Evolutionary conservation across 2,888 invertebrate genomes (phyloP), one percentile per base, ranked within the genome.

Genomic region (Pandemis heparana): DNA sequence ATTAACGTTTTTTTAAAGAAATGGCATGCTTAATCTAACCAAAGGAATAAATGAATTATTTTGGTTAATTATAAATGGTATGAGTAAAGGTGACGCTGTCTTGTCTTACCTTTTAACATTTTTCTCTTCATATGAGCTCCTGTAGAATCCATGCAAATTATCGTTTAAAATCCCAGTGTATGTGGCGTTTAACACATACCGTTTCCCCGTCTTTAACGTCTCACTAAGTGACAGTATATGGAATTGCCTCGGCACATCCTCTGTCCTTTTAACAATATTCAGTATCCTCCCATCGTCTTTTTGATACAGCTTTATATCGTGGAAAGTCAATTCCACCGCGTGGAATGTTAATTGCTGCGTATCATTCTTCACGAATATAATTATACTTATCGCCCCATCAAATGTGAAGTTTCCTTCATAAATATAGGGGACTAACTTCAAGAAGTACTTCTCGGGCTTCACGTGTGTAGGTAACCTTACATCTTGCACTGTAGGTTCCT

Each of bases 401-500:
- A 97, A 97, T 14, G 97, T 97, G 79, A 97, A 98, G 84, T 97
- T 97, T 0, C 96, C 96, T 83, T 96, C 96, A 82, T 92, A 94
- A 74, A 98, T 95, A 80, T 96, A 96, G 0, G 98, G 98, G 56
- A 96, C 95, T 74, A 98, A 90, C 77, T 95, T 95, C 5, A 98
- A 88, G 76, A 96, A 95, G 83, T 98, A 98, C 41, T 95, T 95
- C 60, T 96, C 92, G 1, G 98, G 98, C 67, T 95, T 89, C 0
- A 97, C 90, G 59, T 96, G 94, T 70, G 89, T 95, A 0, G 98
- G 97, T 75, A 98, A 88, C 79, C 97, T 95, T 1, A 97, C 96
- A 83, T 97, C 95, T 32, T 84, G 85, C 3, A 86, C 79, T 1
- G 83, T 78, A 16, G 79, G 78, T 51, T 79, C 75, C 48, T 83